Evolutionary conservation across 2,113 vertebrate genomes (phyloP).

Genomic region (Benitochromis conjunctus): DNA sequence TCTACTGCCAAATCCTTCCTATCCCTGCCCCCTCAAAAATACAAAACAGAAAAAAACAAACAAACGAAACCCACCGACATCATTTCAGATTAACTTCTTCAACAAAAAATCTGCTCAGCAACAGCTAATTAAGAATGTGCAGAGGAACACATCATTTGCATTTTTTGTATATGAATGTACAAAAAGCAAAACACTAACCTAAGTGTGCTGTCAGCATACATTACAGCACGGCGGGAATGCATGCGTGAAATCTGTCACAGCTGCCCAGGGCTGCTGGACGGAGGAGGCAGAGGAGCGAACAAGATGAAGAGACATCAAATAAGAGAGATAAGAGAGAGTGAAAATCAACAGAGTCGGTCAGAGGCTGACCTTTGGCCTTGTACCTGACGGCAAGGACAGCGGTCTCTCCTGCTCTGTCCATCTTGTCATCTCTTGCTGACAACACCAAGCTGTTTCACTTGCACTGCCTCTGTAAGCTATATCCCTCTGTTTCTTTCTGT

Average conservation of each 20-base stretch:
- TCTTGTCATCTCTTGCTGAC: conserved; percentile 34
- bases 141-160: conserved; percentile 10
- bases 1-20: conserved; percentile 28
- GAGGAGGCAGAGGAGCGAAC: neutral
- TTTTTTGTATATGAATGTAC: conserved; percentile 33
- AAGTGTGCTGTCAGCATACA: conserved; percentile 57
- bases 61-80: neutral
- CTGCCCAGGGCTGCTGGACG: conserved; percentile 51
- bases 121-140: conserved; percentile 30
- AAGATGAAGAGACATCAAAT: conserved; percentile 3
- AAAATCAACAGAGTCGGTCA: conserved; percentile 13
- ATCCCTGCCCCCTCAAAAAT: neutral
- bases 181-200: conserved; percentile 41
- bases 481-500: neutral
- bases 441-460: conserved; percentile 19
- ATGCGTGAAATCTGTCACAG: conserved; percentile 61
- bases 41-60: neutral
- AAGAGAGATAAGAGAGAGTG: neutral
- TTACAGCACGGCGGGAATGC: conserved; percentile 53
- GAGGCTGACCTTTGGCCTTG: conserved; percentile 27
- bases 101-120: conserved; percentile 4
- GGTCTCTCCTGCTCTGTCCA: neutral
- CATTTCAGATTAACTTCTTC: conserved; percentile 13
- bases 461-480: conserved; percentile 3
- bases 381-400: conserved; percentile 37